A percentile compares a stretch with the other conserved stretches of the same genome.
Conservation (phyloP, 2,797 vertebrate species). For the Agapornis canus region DNA sequence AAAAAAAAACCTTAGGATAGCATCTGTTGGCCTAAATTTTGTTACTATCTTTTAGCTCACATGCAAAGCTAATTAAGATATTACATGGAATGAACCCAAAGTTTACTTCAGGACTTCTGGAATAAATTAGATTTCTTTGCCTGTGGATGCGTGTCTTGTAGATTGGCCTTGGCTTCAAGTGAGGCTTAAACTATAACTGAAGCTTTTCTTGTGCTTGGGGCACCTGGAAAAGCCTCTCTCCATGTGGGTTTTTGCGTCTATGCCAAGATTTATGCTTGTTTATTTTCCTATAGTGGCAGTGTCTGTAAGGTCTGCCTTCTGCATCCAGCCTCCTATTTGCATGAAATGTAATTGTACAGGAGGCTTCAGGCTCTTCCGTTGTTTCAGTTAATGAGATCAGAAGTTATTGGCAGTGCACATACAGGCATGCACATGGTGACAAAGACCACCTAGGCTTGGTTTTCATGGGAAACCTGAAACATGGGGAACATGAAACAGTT, state of each 20-base stretch:
- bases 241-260: neutral
- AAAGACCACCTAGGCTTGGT: neutral
- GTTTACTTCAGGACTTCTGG: neutral
- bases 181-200: neutral
- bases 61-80: neutral
- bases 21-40: neutral
- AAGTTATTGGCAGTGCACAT: neutral
- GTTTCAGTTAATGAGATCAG: slow-evolving; percentile 30
- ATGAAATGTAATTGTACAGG: slow-evolving; percentile 19
- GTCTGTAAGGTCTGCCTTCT: neutral
- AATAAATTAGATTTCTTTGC: neutral
- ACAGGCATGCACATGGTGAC: neutral
- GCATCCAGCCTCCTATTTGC: neutral
- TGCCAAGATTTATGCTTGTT: neutral
- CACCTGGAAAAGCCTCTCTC: neutral
- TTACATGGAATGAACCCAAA: neutral
- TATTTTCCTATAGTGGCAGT: neutral
- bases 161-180: neutral
- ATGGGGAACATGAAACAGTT: neutral
- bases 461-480: neutral
- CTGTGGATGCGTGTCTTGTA: neutral
- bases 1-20: neutral
- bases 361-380: neutral
- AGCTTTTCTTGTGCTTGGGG: neutral
- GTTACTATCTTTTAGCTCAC: neutral